A percentile compares a stretch with the other conserved stretches of the same genome.
These are phyloP conservation scores for Watsonalla cultraria DNA, from an alignment of 2,888 invertebrate species.

Conservation along the genomic window DNA sequence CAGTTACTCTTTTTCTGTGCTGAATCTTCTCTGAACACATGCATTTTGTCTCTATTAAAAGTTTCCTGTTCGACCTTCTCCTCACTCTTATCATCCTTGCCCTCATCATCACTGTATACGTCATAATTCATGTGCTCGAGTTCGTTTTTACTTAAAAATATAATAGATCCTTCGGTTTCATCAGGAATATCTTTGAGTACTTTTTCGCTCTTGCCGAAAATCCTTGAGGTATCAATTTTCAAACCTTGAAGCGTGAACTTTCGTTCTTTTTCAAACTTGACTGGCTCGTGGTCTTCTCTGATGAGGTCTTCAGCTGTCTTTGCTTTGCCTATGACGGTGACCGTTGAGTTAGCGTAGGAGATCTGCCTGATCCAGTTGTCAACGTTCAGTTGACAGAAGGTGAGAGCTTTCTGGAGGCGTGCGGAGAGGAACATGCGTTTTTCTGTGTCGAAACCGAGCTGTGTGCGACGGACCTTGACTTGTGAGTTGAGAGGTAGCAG, in stretches of 20 bases:
- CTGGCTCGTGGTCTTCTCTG: constrained; percentile 73
- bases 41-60: constrained; percentile 71
- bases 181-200: constrained; percentile 75
- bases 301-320: constrained; percentile 76
- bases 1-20: constrained; percentile 80
- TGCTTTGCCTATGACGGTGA: constrained; percentile 54
- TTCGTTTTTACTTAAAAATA: constrained; percentile 82
- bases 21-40: constrained; percentile 70
- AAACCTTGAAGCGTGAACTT: constrained; percentile 74
- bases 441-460: constrained; percentile 81
- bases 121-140: constrained; percentile 80
- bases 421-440: constrained; percentile 81
- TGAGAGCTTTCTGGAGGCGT: constrained; percentile 81
- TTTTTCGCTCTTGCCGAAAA: constrained; percentile 74
- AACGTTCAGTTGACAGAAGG: constrained; percentile 81
- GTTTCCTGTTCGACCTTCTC: constrained; percentile 59
- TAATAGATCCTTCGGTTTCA: constrained; percentile 82
- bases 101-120: constrained; percentile 73
- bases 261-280: constrained; percentile 73
- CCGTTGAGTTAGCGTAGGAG: constrained; percentile 67
- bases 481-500: constrained; percentile 64
- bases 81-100: constrained; percentile 66
- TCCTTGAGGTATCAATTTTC: constrained; percentile 68
- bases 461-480: constrained; percentile 71
- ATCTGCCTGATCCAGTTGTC: constrained; percentile 82